Percentiles rank a stretch among this genome's conserved stretches.
Conservation (phyloP, 2,113 vertebrate species). For the Elgaria multicarinata region DNA sequence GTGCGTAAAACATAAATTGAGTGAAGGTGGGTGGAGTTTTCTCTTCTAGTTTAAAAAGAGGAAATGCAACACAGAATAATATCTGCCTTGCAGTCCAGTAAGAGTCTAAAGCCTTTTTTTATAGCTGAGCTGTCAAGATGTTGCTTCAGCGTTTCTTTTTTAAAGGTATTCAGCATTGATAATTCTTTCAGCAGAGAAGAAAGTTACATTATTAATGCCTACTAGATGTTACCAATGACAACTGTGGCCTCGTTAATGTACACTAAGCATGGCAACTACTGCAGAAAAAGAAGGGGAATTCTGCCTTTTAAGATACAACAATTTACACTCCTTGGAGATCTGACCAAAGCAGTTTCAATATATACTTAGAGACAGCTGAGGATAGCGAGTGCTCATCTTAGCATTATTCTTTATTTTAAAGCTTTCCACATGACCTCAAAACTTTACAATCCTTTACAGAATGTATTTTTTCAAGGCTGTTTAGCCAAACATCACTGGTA, state of each 20-base stretch:
- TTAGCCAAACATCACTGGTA: conserved; percentile 25
- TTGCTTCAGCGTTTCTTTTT: background rate
- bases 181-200: conserved; percentile 1
- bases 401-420: background rate
- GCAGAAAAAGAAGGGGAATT: background rate
- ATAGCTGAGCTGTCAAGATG: background rate
- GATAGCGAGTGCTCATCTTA: background rate
- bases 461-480: no score
- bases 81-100: background rate
- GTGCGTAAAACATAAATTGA: background rate
- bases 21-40: background rate
- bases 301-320: background rate
- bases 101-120: background rate
- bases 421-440: background rate
- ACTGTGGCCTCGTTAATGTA: background rate
- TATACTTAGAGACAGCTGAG: background rate
- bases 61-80: background rate
- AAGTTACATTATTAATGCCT: conserved; percentile 9
- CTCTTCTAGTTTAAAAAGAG: background rate
- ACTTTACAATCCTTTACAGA: no score
- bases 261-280: background rate
- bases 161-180: background rate
- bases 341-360: background rate
- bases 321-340: background rate
- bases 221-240: background rate